Conservation (phyloP, 2,113 vertebrate species). For the Lasiurus borealis region DNA sequence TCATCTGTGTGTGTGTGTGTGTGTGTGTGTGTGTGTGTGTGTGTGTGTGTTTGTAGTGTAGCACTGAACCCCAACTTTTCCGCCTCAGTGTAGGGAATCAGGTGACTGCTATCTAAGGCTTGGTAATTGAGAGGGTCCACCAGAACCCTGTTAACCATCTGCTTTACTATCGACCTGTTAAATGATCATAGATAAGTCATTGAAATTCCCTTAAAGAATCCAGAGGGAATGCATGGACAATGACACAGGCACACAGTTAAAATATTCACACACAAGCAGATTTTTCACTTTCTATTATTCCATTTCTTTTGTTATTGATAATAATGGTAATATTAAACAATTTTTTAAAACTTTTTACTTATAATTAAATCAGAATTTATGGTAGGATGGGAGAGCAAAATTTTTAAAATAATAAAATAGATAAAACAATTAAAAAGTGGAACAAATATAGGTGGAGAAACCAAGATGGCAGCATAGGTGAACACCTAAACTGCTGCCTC, state of each 20-base stretch:
- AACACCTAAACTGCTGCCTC: too few relatives aligned
- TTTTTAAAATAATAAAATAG: neutral
- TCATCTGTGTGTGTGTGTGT: neutral
- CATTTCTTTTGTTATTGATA: neutral
- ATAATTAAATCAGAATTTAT: constrained; percentile 41
- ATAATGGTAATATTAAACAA: neutral
- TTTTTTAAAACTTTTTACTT: neutral
- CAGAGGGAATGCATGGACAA: neutral
- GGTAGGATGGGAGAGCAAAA: too few relatives aligned
- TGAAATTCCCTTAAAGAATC: neutral
- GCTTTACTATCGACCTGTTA: neutral
- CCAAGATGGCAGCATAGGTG: too few relatives aligned
- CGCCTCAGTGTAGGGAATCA: fast-evolving
- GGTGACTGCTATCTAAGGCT: fast-evolving
- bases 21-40: neutral
- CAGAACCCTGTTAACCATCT: neutral
- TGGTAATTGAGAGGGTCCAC: fast-evolving
- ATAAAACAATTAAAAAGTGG: neutral
- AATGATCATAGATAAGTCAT: neutral
- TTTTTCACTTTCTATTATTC: neutral
- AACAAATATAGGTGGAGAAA: neutral
- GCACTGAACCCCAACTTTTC: neutral
- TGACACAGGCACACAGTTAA: neutral
- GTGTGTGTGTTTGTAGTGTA: neutral
- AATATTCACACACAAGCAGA: neutral